Evolutionary conservation across 2,888 invertebrate genomes (phyloP).

Genomic region (Lasioglossum figueresi): DNA sequence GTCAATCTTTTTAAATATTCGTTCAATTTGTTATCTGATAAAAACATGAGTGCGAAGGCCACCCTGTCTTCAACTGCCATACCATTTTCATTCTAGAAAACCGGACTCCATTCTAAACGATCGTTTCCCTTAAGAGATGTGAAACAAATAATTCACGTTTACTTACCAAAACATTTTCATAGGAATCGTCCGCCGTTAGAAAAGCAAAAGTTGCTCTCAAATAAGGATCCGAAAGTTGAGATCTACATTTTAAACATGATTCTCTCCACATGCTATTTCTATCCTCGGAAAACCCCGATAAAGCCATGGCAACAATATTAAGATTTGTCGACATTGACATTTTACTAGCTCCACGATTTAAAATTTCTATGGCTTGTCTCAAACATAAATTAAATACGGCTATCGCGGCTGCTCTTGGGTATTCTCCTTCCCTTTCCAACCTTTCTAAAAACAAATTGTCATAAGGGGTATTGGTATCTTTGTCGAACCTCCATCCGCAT

Average conservation of each 20-base stretch:
- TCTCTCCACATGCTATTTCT: conserved; percentile 92
- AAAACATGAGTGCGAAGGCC: conserved; percentile 95
- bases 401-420: conserved; percentile 94
- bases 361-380: conserved; percentile 92
- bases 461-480: conserved; percentile 86
- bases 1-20: conserved; percentile 91
- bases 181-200: conserved; percentile 92
- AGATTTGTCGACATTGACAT: conserved; percentile 83
- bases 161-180: conserved; percentile 90
- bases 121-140: background rate
- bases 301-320: conserved; percentile 91
- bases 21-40: conserved; percentile 91
- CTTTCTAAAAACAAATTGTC: conserved; percentile 86
- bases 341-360: conserved; percentile 89
- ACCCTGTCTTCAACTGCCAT: conserved; percentile 94
- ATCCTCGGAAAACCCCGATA: conserved; percentile 94
- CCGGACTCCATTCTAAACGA: background rate
- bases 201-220: conserved; percentile 96
- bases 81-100: conserved; percentile 90
- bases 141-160: background rate
- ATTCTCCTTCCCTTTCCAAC: conserved; percentile 90
- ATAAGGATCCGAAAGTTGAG: conserved; percentile 94
- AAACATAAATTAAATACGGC: conserved; percentile 95
- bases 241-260: conserved; percentile 89
- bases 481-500: conserved; percentile 95